Conservation (phyloP, 2,797 vertebrate genomes). For the Sciurus carolinensis region DNA sequence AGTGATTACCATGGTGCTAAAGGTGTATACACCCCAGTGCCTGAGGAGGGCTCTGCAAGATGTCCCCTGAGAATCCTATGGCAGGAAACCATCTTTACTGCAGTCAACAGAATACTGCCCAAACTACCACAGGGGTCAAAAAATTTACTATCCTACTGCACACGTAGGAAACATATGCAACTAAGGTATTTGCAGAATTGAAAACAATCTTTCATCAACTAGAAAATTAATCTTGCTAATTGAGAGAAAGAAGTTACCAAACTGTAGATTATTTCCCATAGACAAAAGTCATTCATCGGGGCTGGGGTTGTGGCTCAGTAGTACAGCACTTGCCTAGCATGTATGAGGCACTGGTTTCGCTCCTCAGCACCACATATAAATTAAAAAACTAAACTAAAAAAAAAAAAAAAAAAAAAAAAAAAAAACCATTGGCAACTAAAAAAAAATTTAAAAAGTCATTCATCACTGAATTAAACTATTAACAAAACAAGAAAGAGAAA, state of each 20-base stretch:
- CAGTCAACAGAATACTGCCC: not conserved
- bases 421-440: too few relatives aligned
- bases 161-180: not conserved
- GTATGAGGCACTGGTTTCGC: too few relatives aligned
- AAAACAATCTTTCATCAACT: not conserved
- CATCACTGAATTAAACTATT: not conserved
- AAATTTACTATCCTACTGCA: not conserved
- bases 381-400: too few relatives aligned
- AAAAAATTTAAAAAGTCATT: not conserved
- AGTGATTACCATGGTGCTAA: not conserved
- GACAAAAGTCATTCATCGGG: not conserved
- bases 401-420: too few relatives aligned
- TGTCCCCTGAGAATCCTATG: not conserved
- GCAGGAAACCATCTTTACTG: not conserved
- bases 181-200: not conserved
- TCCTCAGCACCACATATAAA: too few relatives aligned
- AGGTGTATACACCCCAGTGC: not conserved
- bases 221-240: not conserved
- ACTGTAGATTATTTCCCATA: not conserved
- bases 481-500: slow-evolving; percentile 14
- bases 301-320: too few relatives aligned
- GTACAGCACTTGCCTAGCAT: too few relatives aligned
- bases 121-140: not conserved
- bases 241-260: not conserved
- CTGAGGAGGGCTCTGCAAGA: too few relatives aligned